Percentiles rank a stretch among this genome's conserved stretches.
Evolutionary conservation across 2,888 invertebrate species (phyloP).

Genomic region (Rhingia campestris): DNA sequence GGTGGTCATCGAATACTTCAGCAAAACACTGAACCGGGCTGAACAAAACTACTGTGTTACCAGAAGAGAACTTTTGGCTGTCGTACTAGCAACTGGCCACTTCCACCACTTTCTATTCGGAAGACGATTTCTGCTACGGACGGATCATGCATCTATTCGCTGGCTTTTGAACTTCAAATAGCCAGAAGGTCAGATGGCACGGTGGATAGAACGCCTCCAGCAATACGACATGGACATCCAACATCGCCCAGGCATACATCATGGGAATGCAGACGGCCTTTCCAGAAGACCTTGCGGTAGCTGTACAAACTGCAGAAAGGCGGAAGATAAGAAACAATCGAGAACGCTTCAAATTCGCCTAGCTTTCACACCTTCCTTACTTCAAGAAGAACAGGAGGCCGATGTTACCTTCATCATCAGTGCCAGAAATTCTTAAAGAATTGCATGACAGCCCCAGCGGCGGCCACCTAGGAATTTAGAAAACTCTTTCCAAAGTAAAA

Average conservation of each 20-base stretch:
- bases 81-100: slow-evolving; percentile 1
- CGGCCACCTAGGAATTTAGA: not conserved
- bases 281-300: slow-evolving; percentile 25
- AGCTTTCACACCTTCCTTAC: not conserved
- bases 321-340: not conserved
- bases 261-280: slow-evolving; percentile 45
- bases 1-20: slow-evolving; percentile 1
- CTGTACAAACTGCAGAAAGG: not conserved
- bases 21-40: not conserved
- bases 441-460: not conserved
- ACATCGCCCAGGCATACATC: slow-evolving; percentile 12
- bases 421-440: not conserved
- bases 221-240: slow-evolving; percentile 22
- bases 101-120: slow-evolving; percentile 18
- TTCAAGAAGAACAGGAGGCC: not conserved
- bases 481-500: not conserved
- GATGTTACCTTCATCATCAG: not conserved
- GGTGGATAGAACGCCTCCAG: slow-evolving; percentile 37
- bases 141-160: slow-evolving; percentile 31
- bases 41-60: slow-evolving; percentile 1
- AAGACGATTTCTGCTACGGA: slow-evolving; percentile 5
- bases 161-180: slow-evolving; percentile 46
- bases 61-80: slow-evolving; percentile 1
- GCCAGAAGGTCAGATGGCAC: too few relatives aligned
- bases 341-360: not conserved